Base-by-base conservation (phyloP, 2,888 invertebrate genomes). In the Aleiodes leptofemur region DNA sequence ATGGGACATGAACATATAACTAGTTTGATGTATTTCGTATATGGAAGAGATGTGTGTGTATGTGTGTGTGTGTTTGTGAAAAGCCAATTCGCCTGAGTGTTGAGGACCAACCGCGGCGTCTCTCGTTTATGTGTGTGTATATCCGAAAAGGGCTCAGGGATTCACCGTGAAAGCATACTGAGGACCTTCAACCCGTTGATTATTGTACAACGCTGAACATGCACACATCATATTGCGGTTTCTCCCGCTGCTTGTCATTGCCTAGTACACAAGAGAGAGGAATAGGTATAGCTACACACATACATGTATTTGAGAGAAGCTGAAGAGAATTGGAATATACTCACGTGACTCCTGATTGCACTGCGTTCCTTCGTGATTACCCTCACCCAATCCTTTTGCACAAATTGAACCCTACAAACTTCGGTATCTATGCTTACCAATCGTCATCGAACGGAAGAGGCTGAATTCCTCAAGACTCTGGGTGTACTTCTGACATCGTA, bases 1-100 rank as follows among this genome's bases (percentile, higher is more conserved):
- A 71, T 34, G n/a, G 71, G 16, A 66, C 72, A 14, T 57, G 64
- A 69, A 69, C 70, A 76, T 74, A 73, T 74, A 34, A 34, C 69
- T 31, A 53, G 64, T 11, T 23, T 38, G 4, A 23, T n/a, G 71
- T 76, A 31, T 69, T 56, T 69, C 14, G 57, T 55, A 7, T 23
- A 23, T 23, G 23, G 23, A 2, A 23, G 23, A 23, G 23, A 23
- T 5, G 50, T 31, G 43, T 14, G 14, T n/a, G 55, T 61, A n/a
- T 34, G 61, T 5, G 50, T 31, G 43, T 14, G 14, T n/a, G 55
- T 61, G 34, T 34, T 61, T 61, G 38, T 34, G 61, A 61, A 23
- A 61, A 61, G 61, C 61, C 38, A 61, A 61, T 38, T 13, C n/a
- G 61, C 11, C 16, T 38, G 16, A 61, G 61, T 61, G 34, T 61